These are phyloP conservation scores for Zhengitettix transpicula DNA, from an alignment of 2,888 invertebrate genomes.

Conservation along the genomic window DNA sequence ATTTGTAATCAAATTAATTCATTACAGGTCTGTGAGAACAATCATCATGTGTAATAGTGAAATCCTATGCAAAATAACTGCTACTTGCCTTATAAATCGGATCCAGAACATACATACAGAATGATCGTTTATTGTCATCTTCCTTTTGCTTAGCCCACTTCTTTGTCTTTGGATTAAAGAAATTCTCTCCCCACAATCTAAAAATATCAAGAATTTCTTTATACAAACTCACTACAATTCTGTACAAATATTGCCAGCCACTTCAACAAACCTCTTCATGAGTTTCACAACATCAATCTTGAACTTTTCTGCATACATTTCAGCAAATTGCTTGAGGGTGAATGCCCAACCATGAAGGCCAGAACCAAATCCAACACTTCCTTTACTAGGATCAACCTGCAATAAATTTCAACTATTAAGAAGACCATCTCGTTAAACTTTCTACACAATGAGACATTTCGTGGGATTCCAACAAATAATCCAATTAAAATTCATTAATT, in stretches of 20 bases:
- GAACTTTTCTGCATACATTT: conserved; percentile 98
- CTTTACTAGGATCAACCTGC: conserved; percentile 86
- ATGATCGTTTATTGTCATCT: conserved; percentile 84
- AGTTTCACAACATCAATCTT: conserved; percentile 92
- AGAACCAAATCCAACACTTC: conserved; percentile 98
- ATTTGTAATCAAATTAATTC: neutral
- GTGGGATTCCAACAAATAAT: too few species aligned
- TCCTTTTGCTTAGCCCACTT: conserved; percentile 94
- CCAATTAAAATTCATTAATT: neutral
- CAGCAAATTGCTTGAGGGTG: conserved; percentile 97
- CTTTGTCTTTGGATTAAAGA: conserved; percentile 93
- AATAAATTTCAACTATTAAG: conserved; percentile 4
- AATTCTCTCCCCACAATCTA: conserved; percentile 94
- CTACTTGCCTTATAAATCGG: conserved; percentile 89
- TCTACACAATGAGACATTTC: too few species aligned
- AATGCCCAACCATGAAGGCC: conserved; percentile 99
- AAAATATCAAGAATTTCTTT: neutral
- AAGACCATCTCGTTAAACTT: neutral
- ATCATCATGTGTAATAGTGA: neutral
- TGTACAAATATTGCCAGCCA: neutral
- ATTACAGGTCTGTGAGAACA: conserved; percentile 14
- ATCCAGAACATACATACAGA: conserved; percentile 96
- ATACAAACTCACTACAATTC: neutral
- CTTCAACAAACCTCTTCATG: conserved; percentile 57
- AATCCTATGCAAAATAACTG: neutral